Base-by-base conservation (phyloP, 2,888 invertebrate species). In the Cylindroiulus punctatus region DNA sequence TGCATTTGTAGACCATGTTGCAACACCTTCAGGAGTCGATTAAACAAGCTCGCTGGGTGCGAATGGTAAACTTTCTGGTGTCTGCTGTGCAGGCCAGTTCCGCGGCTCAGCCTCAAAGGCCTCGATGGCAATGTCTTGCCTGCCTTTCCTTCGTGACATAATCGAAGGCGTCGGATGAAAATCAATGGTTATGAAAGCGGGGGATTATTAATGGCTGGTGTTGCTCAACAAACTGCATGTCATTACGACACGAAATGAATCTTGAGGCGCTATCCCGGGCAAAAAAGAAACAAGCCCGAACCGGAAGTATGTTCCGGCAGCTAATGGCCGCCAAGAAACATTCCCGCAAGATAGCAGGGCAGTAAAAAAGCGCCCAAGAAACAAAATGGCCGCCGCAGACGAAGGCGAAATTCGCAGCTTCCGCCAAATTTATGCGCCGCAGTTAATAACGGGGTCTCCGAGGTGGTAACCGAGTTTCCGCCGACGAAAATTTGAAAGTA, bases 161-260 rank as follows among this genome's bases (percentile, higher is more conserved):
- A 52, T 52, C 52, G 52, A 52, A 52, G 4, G 52, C 52, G n/a
- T n/a, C 52, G n/a, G 52, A 52, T n/a, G 36, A 52, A 52, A 19
- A 52, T 52, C 52, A 52, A 52, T 52, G 52, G 52, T 52, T 52
- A 52, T 52, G 52, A 52, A 52, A 52, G 52, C 52, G n/a, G n/a
- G n/a, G 52, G 52, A n/a, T n/a, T 52, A 52, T 52, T 52, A 52
- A 52, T 52, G 52, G 52, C 17, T 47, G 44, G 0, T 52, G 52
- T 52, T 52, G 52, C n/a, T n/a, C 52, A n/a, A 52, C 52, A n/a
- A 52, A 52, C 52, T n/a, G 52, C 52, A n/a, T 52, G 52, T 52
- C 52, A 52, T 52, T 52, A 52, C 5, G 52, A 52, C 47, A n/a
- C 52, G 52, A 52, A 52, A 52, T 52, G 52, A 52, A 52, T n/a